Percentiles rank a stretch among this genome's conserved stretches.
Evolutionary conservation across 2,888 invertebrate species (phyloP).

Genomic region (Caenorhabditis japonica): DNA sequence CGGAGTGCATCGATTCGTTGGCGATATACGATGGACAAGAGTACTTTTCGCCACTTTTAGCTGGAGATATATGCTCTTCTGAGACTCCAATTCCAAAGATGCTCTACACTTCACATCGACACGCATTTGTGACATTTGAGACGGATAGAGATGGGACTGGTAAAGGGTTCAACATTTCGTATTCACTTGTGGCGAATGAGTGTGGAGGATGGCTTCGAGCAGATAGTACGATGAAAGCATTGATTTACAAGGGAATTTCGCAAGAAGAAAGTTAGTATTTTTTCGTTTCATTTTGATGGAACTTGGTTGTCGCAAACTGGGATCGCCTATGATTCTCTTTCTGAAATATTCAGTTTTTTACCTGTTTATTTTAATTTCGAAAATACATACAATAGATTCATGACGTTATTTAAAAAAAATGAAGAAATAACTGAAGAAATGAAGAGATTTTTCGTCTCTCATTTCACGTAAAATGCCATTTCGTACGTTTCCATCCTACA

Average conservation of each 20-base stretch:
- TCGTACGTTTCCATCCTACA: no score
- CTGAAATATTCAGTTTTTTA: no score
- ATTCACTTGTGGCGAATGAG: slow-evolving; percentile 48
- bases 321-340: no score
- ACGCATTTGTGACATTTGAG: slow-evolving; percentile 69
- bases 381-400: no score
- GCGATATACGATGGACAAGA: slow-evolving; percentile 73
- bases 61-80: slow-evolving; percentile 55
- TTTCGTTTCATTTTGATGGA: no score
- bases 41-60: slow-evolving; percentile 65
- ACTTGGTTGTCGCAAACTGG: no score
- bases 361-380: no score
- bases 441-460: no score
- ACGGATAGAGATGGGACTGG: slow-evolving; percentile 64
- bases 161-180: slow-evolving; percentile 68
- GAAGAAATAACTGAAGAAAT: no score
- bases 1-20: slow-evolving; percentile 54
- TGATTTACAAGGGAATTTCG: slow-evolving; percentile 30
- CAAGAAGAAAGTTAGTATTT: slow-evolving; percentile 33
- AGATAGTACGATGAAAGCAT: slow-evolving; percentile 28
- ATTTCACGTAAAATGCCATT: no score
- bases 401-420: no score
- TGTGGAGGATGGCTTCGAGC: slow-evolving; percentile 67
- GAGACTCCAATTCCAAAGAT: slow-evolving; percentile 7
- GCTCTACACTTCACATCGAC: slow-evolving; percentile 54